These are phyloP conservation scores for Plutella xylostella DNA, from an alignment of 2,888 invertebrate genomes.

Conservation along the genomic window DNA sequence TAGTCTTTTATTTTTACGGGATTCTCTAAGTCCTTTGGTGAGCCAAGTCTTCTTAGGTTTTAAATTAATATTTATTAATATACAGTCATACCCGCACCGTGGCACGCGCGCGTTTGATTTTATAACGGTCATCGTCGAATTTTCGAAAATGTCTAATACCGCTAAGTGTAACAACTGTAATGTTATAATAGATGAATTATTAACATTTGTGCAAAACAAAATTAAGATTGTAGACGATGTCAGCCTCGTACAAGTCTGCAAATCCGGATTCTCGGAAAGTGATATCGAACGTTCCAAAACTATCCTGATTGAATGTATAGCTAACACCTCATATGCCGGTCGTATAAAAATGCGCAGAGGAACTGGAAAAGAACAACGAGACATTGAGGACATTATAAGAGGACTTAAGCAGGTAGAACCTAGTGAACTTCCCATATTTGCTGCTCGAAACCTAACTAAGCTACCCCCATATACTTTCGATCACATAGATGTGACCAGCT, in stretches of 20 bases:
- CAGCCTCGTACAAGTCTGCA: not conserved
- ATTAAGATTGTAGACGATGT: not conserved
- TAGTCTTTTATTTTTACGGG: too few species aligned
- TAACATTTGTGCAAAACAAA: not conserved
- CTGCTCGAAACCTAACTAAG: not conserved
- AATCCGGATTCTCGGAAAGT: not conserved
- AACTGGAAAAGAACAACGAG: not conserved
- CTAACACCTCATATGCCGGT: not conserved
- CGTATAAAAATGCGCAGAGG: not conserved
- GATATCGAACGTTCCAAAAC: not conserved
- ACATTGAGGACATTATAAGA: not conserved
- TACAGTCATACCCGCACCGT: too few species aligned
- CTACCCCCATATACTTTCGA: not conserved
- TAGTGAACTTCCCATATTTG: not conserved
- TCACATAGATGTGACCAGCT: not conserved
- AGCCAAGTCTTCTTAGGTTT: too few species aligned
- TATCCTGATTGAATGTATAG: not conserved
- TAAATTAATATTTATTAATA: too few species aligned
- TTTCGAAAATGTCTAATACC: too few species aligned
- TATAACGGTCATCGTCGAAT: too few species aligned
- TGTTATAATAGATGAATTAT: not conserved
- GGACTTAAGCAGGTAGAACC: not conserved
- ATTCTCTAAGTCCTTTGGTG: too few species aligned
- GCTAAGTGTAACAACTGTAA: too few species aligned
- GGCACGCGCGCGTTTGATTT: too few species aligned